Base-by-base conservation (phyloP, 2,888 invertebrate genomes). In the Polydrusus cervinus region DNA sequence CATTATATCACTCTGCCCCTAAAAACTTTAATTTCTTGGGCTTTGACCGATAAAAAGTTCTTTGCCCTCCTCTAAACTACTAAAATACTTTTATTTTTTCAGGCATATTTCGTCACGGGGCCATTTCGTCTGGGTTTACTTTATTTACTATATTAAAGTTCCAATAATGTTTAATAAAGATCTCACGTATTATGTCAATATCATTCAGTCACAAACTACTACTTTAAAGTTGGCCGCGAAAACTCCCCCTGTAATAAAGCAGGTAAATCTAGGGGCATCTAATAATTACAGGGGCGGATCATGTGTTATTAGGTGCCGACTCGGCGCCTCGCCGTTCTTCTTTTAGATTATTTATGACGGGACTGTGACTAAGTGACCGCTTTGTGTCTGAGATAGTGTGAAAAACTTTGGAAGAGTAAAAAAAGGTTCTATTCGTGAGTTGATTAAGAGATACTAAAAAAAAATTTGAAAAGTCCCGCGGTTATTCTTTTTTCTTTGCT, bases 271-370 rank as follows among this genome's bases (percentile, higher is more conserved):
- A 76, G 79, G 79, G 83, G 83, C 82, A 81, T 81, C 82, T 79
- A 74, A 81, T 85, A 85, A 85, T 85, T 85, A 84, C 81, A 84
- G 84, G 83, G 83, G 82, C 82, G 80, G 79, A 77, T 74, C 75
- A 71, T 75, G 71, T 77, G 66, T 75, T 79, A 74, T 75, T 74
- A 78, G 79, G 77, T 74, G 81, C 79, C 74, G 76, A 76, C 73
- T 71, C 51, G 75, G 75, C 75, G 75, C 75, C 66, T 70, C 43
- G 60, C 60, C 2, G 55, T 13, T 20, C 57, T 34, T 60, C 16
- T 60, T 18, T 25, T 60, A 47, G 40, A 60, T 69, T 60, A 60
- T 69, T 69, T 55, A 65, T 65, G 45, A 47, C 47, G 65, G 65
- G 49, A 49, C 49, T 65, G 49, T 65, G 65, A 51, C 65, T 25